Conservation (phyloP, 2,113 vertebrate species). For the Cyanocitta stelleri region DNA sequence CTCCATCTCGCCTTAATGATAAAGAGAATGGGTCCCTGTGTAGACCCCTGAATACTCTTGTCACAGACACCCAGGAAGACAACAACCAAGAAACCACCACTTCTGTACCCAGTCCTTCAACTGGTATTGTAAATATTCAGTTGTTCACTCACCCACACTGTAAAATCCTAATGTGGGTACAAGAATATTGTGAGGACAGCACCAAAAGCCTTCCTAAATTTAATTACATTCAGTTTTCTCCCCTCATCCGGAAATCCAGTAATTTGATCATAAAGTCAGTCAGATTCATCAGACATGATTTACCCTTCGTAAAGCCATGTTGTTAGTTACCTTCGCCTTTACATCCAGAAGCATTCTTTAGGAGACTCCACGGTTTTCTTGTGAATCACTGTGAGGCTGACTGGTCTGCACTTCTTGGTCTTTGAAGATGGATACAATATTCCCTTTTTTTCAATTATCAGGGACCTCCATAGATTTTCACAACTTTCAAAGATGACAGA, state of each 20-base stretch:
- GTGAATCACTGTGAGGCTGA: not conserved
- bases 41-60: not conserved
- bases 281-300: not conserved
- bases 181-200: not conserved
- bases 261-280: not conserved
- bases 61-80: not conserved
- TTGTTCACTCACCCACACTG: not conserved
- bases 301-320: not conserved
- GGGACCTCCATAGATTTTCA: not conserved
- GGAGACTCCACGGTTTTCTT: not conserved
- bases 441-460: not conserved
- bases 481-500: not conserved
- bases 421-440: not conserved
- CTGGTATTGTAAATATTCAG: not conserved
- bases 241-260: not conserved
- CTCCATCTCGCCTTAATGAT: not conserved
- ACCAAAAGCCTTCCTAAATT: not conserved
- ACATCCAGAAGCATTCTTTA: not conserved
- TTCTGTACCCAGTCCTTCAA: fast-evolving
- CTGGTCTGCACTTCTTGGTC: not conserved
- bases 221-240: not conserved
- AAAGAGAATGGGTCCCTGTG: not conserved
- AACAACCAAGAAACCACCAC: not conserved
- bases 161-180: not conserved
- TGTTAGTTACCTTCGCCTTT: not conserved